phyloP scores from a whole-genome alignment of 2,888 invertebrate species.

The Phlogophora meticulosa region DNA sequence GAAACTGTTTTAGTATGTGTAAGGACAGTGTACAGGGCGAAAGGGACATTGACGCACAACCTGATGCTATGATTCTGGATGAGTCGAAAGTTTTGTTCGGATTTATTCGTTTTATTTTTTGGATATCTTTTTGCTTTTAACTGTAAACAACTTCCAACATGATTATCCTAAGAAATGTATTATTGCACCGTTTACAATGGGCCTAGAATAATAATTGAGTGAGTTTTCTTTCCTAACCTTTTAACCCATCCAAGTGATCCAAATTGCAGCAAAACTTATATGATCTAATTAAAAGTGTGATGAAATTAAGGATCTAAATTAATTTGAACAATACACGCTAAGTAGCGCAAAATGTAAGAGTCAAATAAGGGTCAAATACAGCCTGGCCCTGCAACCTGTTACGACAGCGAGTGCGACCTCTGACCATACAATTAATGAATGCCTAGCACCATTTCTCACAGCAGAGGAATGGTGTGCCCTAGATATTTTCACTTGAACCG shows the following conservation, averaged over 20 bases:
- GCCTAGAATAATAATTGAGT: not conserved
- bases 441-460: conserved; percentile 17
- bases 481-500: conserved; percentile 1
- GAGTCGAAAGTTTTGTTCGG: too few relatives aligned
- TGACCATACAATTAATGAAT: conserved; percentile 23
- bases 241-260: too few relatives aligned
- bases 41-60: too few relatives aligned
- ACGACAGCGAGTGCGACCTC: conserved; percentile 35
- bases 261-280: too few relatives aligned
- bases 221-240: not conserved
- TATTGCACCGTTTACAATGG: not conserved
- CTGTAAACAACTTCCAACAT: too few relatives aligned
- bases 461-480: not conserved
- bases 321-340: not conserved
- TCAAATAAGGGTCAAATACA: conserved; percentile 31
- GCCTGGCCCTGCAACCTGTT: conserved; percentile 6
- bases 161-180: too few relatives aligned
- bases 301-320: not conserved
- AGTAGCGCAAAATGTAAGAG: conserved; percentile 9
- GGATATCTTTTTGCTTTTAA: too few relatives aligned
- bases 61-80: too few relatives aligned
- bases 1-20: too few relatives aligned
- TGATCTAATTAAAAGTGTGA: not conserved
- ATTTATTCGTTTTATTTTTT: too few relatives aligned
- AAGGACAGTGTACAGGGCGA: too few relatives aligned